phyloP scores from a whole-genome alignment of 64 coral and sea anemone genomes.

The Stichodactyla mertensii region DNA sequence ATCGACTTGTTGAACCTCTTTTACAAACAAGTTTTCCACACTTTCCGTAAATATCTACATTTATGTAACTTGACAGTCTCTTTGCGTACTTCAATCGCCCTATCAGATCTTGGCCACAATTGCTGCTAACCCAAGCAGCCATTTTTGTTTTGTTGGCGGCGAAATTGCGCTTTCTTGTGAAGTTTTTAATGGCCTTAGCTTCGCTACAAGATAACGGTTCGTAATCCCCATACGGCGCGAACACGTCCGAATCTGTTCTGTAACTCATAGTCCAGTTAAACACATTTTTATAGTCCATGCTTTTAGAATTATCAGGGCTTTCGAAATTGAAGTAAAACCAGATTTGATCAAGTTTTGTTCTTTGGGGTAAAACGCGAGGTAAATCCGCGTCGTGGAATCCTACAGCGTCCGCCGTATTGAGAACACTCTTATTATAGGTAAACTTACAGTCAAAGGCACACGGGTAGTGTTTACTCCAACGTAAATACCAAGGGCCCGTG shows the following conservation, averaged over 20 bases:
- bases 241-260: slow-evolving; percentile 50
- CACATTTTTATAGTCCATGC: slow-evolving; percentile 12
- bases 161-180: not conserved
- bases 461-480: not conserved
- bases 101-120: slow-evolving; percentile 7
- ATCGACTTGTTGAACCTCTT: not conserved
- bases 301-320: slow-evolving; percentile 41
- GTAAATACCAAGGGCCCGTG: slow-evolving; percentile 1
- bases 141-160: not conserved
- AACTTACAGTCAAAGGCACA: slow-evolving; percentile 22
- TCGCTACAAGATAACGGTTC: not conserved
- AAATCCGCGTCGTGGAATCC: slow-evolving; percentile 59
- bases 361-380: slow-evolving; percentile 20
- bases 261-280: slow-evolving; percentile 83
- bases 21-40: not conserved
- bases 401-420: slow-evolving; percentile 26
- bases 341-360: slow-evolving; percentile 10
- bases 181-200: not conserved
- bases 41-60: slow-evolving; percentile 23
- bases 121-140: slow-evolving; percentile 46
- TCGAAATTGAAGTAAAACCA: slow-evolving; percentile 59
- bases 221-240: slow-evolving; percentile 43
- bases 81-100: slow-evolving; percentile 27
- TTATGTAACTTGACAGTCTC: slow-evolving; percentile 10
- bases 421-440: slow-evolving; percentile 42